Base-by-base conservation (phyloP, 2,888 invertebrate species). In the Dolichopus griseipennis region DNA sequence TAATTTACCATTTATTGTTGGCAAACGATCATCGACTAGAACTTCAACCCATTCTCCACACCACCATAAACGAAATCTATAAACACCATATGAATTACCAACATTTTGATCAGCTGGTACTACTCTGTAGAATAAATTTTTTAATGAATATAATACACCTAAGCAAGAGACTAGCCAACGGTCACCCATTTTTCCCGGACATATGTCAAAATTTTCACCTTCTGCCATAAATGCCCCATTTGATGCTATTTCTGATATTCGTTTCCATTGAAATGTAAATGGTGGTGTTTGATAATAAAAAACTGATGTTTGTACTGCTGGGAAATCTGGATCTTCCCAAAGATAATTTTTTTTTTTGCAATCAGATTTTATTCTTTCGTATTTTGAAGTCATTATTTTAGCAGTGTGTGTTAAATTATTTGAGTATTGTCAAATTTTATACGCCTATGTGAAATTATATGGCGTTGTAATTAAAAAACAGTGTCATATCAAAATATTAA, bases 221-320 rank as follows among this genome's bases (percentile, higher is more conserved):
- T 81, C 81, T 71, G 78, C 80, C 65, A 81, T 77, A 69, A 81
- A 81, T 10, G 88, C 87, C 64, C 90, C 88, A 34, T 75, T 75
- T 10, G 74, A 69, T 0, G 69, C 69, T 37, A 93, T 93, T 68
- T 89, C 87, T 0, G 93, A 91, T 73, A 90, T 87, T 75, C 95
- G 84, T 78, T 91, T 94, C 95, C 95, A 95, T 70, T 90, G 89
- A 77, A 95, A 95, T 76, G 92, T 90, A 80, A 94, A 94, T 0
- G 94, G 93, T n/a, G 95, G 95, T 18, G 93, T 93, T 81, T 95
- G 94, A 81, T 95, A 92, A 79, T 95, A 95, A 80, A 95, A 95
- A 9, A 95, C 93, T 2, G 94, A 94, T 7, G 90, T 84, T 82
- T 94, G 94, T 10, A 89, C 88, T 4, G 94, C 93, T 4, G 93